Evolutionary conservation across 2,113 vertebrate species (phyloP).

Genomic region (Urocynchramus pylzowi): DNA sequence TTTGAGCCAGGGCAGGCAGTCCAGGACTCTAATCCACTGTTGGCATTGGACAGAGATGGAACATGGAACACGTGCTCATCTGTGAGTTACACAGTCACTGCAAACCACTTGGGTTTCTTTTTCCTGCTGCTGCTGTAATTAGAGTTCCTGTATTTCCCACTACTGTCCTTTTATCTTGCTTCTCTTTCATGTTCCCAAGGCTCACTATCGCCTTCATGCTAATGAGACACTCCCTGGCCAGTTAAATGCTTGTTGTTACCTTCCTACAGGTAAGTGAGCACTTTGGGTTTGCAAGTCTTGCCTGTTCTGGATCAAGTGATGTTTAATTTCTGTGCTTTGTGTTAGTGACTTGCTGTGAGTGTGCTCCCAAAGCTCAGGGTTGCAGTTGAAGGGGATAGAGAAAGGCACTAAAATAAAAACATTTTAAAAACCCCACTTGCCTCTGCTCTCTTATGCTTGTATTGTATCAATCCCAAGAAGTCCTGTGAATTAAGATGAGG

Average conservation of each 20-base stretch:
- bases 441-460: background rate
- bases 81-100: background rate
- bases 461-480: slow-evolving; percentile 32
- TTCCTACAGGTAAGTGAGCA: background rate
- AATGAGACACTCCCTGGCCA: background rate
- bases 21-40: background rate
- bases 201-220: slow-evolving; percentile 4
- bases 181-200: slow-evolving; percentile 16
- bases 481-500: slow-evolving; percentile 32
- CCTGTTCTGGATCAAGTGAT: background rate
- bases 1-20: background rate
- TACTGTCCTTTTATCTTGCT: slow-evolving; percentile 19
- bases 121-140: background rate
- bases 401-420: slow-evolving; percentile 37
- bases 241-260: background rate
- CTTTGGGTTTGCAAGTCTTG: background rate
- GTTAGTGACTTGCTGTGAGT: background rate
- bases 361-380: background rate
- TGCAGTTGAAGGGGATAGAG: background rate
- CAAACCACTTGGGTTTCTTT: background rate
- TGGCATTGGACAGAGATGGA: background rate
- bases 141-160: background rate
- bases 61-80: background rate
- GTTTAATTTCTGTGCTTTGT: background rate
- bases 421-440: background rate